Base-by-base conservation (phyloP, 2,113 vertebrate species). In the Indicator indicator region DNA sequence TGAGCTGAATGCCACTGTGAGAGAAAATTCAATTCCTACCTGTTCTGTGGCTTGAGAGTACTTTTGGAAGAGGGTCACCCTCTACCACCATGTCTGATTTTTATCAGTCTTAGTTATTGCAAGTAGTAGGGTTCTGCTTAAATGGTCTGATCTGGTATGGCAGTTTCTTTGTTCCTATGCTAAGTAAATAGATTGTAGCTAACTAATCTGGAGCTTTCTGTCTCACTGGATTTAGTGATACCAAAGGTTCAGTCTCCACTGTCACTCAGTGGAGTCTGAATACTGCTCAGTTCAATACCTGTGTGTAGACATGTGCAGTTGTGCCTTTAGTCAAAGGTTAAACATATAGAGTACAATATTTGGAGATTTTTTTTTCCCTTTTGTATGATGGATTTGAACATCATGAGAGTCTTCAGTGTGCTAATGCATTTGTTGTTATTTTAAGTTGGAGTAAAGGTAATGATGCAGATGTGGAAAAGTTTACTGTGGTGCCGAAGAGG, bases 111-210 rank as follows among this genome's bases (percentile, higher is more conserved):
- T 89, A 74, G 91, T 95, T 96, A 93, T 93, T 95, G 88, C 91
- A 95, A 91, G 76, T 91, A 72, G 85, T 92, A 67, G 56, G 62
- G 73, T 93, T 94, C 91, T 95, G 94, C 91, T 74, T 91, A 95
- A 93, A 95, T 85, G 69, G 75, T 91, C 73, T 97, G 89, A 97
- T 97, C 28, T 71, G 75, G 33, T 89, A 90, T 97, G 96, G 95
- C 91, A 96, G 93, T 93, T 95, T 93, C 93, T 97, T 97, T 97
- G 94, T 95, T 96, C 94, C 79, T 89, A 93, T 91, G 93, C 95
- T 93, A 89, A 97, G 91, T 96, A 95, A 95, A 91, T 95, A 95
- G 94, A 89, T 95, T 95, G 95, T 95, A 95, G 89, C 94, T 97
- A 94, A 97, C 89, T 95, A 58, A 95, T 95, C 79, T 88, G 87